phyloP scores from a whole-genome alignment of 30 jellyfish, hydroid and myxozoan species.

The Chrysaora quinquecirrha region DNA sequence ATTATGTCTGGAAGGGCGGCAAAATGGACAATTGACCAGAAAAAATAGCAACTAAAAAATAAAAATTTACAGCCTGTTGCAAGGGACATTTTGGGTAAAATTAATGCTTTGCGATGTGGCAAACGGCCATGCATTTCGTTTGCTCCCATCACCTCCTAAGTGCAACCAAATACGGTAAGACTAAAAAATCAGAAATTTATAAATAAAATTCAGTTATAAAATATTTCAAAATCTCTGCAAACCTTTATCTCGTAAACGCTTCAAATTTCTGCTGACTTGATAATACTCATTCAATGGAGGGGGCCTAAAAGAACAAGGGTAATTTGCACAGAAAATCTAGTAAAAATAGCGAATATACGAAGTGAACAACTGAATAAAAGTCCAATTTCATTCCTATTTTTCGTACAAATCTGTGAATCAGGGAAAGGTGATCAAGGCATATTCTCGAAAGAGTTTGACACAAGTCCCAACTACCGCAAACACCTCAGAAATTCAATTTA shows the following conservation, averaged over 20 bases:
- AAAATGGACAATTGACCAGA: too few species aligned
- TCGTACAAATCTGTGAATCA: neutral
- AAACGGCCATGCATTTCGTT: too few species aligned
- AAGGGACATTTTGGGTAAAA: too few species aligned
- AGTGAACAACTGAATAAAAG: neutral
- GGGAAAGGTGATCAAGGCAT: neutral
- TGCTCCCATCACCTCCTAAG: too few species aligned
- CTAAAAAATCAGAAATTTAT: neutral
- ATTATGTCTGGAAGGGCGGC: too few species aligned
- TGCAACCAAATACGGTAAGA: neutral
- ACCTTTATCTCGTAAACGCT: slow-evolving; percentile 60
- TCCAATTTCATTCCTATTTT: neutral
- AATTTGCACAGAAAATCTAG: too few species aligned
- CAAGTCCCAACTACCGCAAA: neutral
- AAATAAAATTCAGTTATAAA: neutral
- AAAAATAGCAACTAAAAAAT: too few species aligned
- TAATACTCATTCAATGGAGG: slow-evolving; percentile 70
- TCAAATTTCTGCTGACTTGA: slow-evolving; percentile 53
- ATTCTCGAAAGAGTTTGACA: neutral
- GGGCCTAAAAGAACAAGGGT: neutral
- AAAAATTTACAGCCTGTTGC: too few species aligned
- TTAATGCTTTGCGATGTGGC: too few species aligned
- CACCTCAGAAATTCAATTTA: too few species aligned
- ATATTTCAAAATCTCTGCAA: neutral
- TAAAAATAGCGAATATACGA: too few species aligned